Conservation (phyloP, 2,888 invertebrate genomes). For the Chironomus tentans region DNA sequence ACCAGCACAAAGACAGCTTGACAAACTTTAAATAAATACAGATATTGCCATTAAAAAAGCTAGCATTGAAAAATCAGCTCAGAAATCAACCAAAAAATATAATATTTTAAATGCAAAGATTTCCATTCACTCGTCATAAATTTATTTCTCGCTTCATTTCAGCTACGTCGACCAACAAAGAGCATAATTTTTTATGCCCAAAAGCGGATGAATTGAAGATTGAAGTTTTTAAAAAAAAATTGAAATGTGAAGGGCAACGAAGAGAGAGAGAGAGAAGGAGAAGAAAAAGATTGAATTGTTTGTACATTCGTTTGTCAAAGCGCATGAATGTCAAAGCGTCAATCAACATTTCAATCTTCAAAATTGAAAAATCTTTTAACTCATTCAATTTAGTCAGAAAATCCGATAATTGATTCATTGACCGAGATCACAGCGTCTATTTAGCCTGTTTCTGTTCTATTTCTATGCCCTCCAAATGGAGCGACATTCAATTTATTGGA, state of each 20-base stretch:
- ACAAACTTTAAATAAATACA: too few relatives aligned
- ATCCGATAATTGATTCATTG: conserved; percentile 25
- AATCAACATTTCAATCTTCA: conserved; percentile 18
- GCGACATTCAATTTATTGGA: conserved; percentile 5
- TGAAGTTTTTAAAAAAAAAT: background rate
- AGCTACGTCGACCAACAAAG: too few relatives aligned
- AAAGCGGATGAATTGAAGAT: background rate
- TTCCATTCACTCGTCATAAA: too few relatives aligned
- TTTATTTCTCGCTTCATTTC: too few relatives aligned
- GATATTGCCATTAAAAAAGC: too few relatives aligned
- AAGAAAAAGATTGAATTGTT: conserved; percentile 18
- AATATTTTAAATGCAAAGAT: too few relatives aligned
- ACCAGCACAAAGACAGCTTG: too few relatives aligned
- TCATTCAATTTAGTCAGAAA: background rate
- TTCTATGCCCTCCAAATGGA: background rate
- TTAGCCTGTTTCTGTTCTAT: background rate
- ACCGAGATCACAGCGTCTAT: conserved; percentile 3
- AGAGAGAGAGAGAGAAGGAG: too few relatives aligned
- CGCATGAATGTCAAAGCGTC: conserved; percentile 21
- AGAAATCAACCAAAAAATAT: too few relatives aligned
- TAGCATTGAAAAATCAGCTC: too few relatives aligned
- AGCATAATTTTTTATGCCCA: background rate
- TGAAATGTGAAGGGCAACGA: background rate
- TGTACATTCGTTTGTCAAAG: conserved; percentile 24
- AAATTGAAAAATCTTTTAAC: background rate